Base-by-base conservation (phyloP, 2,113 vertebrate genomes). In the Calidris pygmaea region DNA sequence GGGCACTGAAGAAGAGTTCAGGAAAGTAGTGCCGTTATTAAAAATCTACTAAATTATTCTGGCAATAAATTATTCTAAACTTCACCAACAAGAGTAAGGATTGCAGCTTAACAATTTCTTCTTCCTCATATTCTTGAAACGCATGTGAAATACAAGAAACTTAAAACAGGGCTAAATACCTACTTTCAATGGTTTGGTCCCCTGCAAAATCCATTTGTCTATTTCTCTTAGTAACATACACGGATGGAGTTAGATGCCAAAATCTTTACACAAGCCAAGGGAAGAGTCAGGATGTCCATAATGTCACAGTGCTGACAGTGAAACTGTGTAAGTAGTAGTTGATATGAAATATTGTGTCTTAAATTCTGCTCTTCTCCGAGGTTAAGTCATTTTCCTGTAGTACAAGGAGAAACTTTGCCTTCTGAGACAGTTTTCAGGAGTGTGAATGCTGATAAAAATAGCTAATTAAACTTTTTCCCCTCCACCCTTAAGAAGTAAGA, bases 1-100 rank as follows among this genome's bases (percentile, higher is more conserved):
- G 85, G 76, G 34, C 90, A 78, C 50, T 52, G 63, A 80, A 59
- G 58, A 96, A 79, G 37, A 62, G 29, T 74, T 85, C 59, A 80
- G 39, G 50, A 74, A 84, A 63, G 34, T 43, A 66, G n/a, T 58
- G 34, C 53, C 1, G 2, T 39, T 91, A n/a, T 47, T 91, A 29
- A 22, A 77, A 71, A 79, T 66, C 50, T 63, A n/a, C 14, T 47
- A 34, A 85, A 89, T 93, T 73, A 73, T 37, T 29, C 18, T 35
- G 75, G 27, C 39, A 70, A 62, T 29, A 58, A 86, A 21, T 21
- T 74, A 48, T 72, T 65, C 39, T 59, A 76, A 93, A 70, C 20
- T 80, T 83, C 6, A 0, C 13, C 29, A 30, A 22, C 3, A 62
- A 73, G 39, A 3, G 5, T 55, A 85, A 92, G 7, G 9, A 45